A percentile compares a stretch with the other conserved stretches of the same genome.
Evolutionary conservation across 2,113 vertebrate genomes (phyloP).

Genomic region (Petromus typicus): DNA sequence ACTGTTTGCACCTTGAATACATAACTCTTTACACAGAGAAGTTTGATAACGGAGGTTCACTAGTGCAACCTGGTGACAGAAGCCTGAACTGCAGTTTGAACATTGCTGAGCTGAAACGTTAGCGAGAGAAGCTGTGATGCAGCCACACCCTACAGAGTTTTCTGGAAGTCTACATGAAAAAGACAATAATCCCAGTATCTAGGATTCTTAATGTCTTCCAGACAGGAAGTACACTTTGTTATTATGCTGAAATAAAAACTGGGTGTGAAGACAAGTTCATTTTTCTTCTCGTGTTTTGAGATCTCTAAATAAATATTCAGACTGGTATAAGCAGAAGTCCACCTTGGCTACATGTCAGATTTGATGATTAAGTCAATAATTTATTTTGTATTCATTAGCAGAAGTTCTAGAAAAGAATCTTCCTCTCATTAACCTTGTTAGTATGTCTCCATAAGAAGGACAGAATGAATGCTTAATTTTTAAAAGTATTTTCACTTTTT

Average conservation of each 20-base stretch:
- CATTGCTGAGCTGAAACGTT: background rate
- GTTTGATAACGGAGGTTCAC: background rate
- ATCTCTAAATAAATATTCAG: background rate
- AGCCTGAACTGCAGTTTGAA: background rate
- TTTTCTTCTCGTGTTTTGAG: background rate
- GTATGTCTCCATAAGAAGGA: background rate
- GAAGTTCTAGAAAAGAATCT: background rate
- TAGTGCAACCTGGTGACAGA: background rate
- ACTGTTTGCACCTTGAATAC: no score
- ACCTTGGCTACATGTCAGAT: background rate
- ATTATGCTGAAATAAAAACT: background rate
- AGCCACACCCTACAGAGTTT: background rate
- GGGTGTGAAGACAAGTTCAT: background rate
- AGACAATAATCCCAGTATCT: background rate
- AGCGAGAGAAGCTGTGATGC: background rate
- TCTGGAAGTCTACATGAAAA: background rate
- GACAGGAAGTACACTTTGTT: background rate
- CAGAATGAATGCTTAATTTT: background rate
- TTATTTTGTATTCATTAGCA: constrained; percentile 43
- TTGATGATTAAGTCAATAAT: background rate
- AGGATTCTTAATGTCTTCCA: background rate
- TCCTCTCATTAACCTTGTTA: background rate
- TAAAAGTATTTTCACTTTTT: background rate
- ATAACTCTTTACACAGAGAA: background rate
- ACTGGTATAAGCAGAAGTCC: background rate